phyloP scores from a whole-genome alignment of 2,113 vertebrate genomes.

The Xyliphius kryptos region DNA sequence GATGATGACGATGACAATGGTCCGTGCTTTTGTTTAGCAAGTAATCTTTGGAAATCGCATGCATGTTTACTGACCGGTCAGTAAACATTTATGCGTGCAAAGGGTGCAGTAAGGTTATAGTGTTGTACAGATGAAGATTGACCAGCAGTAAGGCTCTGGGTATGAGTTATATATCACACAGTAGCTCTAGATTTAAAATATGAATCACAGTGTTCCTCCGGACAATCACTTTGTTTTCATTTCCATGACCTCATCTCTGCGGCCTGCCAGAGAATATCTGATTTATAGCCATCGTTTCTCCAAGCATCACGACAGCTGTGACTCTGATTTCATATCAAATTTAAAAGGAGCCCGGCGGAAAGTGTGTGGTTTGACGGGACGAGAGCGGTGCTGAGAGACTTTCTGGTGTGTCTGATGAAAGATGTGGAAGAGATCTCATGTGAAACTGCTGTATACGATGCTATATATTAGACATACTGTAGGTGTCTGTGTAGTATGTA shows the following conservation, averaged over 20 bases:
- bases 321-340: background rate
- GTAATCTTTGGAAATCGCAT: too few species aligned
- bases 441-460: background rate
- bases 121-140: too few species aligned
- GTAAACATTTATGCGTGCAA: too few species aligned
- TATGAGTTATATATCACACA: too few species aligned
- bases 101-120: too few species aligned
- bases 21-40: too few species aligned
- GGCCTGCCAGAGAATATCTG: background rate
- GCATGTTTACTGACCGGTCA: too few species aligned
- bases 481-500: too few species aligned
- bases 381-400: background rate
- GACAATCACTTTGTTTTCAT: constrained; percentile 10
- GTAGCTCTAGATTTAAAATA: too few species aligned
- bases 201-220: background rate
- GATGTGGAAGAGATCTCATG: background rate
- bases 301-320: constrained; percentile 23
- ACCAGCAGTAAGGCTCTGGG: too few species aligned
- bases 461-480: too few species aligned
- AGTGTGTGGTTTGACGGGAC: background rate
- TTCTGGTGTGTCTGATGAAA: background rate
- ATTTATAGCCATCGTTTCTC: constrained; percentile 14
- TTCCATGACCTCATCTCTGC: constrained; percentile 13
- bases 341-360: constrained; percentile 1
- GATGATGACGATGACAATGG: too few species aligned